Evolutionary conservation across 2,113 vertebrate species (phyloP).

Genomic region (Dascyllus trimaculatus): DNA sequence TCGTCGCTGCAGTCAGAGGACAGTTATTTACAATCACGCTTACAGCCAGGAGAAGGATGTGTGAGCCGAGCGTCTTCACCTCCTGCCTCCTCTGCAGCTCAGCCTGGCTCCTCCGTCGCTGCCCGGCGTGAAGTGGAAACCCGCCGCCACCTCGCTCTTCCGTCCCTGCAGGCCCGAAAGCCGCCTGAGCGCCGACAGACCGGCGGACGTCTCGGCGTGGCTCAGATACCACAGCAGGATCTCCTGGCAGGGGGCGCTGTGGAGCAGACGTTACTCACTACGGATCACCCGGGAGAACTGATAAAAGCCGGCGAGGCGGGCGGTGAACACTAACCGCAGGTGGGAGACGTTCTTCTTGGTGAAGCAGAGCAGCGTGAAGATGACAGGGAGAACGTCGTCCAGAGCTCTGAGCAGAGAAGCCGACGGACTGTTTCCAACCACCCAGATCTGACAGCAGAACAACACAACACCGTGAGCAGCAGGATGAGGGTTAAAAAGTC

Average conservation of each 20-base stretch:
- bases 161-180: constrained; percentile 81
- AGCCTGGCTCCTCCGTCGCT: constrained; percentile 87
- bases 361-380: constrained; percentile 94
- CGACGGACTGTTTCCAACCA: constrained; percentile 89
- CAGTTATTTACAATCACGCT: too few species aligned
- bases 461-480: not conserved
- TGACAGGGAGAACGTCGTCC: constrained; percentile 83
- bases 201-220: constrained; percentile 77
- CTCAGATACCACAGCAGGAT: constrained; percentile 92
- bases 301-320: too few species aligned
- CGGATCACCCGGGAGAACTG: too few species aligned
- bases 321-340: constrained; percentile 85
- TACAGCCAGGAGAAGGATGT: too few species aligned
- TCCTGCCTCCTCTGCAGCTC: constrained; percentile 70
- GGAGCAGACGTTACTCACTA: constrained; percentile 25
- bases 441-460: constrained; percentile 86
- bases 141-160: constrained; percentile 65
- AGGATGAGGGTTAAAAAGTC: too few species aligned
- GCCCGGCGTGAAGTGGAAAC: constrained; percentile 85
- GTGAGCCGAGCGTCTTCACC: constrained; percentile 75
- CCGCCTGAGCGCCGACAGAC: constrained; percentile 81
- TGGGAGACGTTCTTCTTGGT: constrained; percentile 91
- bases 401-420: constrained; percentile 84
- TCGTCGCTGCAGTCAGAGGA: constrained; percentile 77
- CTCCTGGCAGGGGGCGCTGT: constrained; percentile 91